Evolutionary conservation across 2,888 invertebrate genomes (phyloP), one percentile per base, ranked within the genome.

Genomic region (Kuschelorhynchus macadamiae): DNA sequence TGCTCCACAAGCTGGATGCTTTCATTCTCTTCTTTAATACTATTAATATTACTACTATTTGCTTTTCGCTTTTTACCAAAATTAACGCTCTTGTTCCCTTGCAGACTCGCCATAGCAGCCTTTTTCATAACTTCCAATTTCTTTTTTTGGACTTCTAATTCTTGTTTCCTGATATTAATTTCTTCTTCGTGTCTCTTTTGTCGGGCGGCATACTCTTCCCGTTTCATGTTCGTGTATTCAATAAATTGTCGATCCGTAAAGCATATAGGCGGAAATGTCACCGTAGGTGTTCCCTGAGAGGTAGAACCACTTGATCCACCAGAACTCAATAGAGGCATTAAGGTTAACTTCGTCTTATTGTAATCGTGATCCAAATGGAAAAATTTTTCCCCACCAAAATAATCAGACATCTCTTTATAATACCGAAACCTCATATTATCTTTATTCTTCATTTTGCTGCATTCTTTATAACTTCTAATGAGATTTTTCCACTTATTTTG

Each of bases 401-500:
- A 71, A 32, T 71, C 71, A 3, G 47, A 53, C 71, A 71, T 71
- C 52, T 71, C 67, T 32, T 68, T 71, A 25, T 60, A 71, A 25
- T 71, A 71, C 11, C 67, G 52, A 30, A 71, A 71, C 21, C 68
- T 49, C 71, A 71, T 71, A 33, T 68, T 67, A 36, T 57, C 65
- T 30, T 60, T 67, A 33, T 71, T 71, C 17, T 67, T 67, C 64
- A 71, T 71, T 65, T 68, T 67, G 17, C 49, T 59, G 44, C 67
- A 67, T 25, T 71, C 71, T 21, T 71, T 71, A 42, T 64, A 71
- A 25, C 56, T 65, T n/a, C 67, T 33, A 14, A 67, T 68, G n/a
- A 71, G 12, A 42, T 71, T 71, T 32, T 71, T 71, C 71, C 71
- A 71, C 41, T 71, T 71, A 59, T 71, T 71, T 52, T 71, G 71